phyloP scores from a whole-genome alignment of 2,797 vertebrate genomes.

The Lepidocolaptes lacrymiger region DNA sequence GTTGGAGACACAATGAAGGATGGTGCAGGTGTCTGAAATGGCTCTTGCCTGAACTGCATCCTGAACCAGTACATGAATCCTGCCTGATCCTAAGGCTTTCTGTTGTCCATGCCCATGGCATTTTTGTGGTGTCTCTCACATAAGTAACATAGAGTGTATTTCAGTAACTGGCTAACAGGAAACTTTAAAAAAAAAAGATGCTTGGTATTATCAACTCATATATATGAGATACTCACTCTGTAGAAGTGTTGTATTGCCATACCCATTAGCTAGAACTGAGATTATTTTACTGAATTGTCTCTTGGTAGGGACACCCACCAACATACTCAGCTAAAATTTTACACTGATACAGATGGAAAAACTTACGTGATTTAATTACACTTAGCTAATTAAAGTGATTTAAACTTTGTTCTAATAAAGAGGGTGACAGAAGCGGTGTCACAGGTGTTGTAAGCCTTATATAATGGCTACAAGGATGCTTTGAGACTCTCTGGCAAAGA shows the following conservation, averaged over 20 bases:
- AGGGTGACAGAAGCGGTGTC: not conserved
- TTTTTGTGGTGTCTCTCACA: not conserved
- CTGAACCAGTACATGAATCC: not conserved
- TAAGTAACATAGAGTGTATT: not conserved
- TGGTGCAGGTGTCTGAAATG: not conserved
- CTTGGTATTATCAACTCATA: not conserved
- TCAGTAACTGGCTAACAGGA: not conserved
- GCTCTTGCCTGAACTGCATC: not conserved
- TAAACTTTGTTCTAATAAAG: not conserved
- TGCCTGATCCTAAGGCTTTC: not conserved
- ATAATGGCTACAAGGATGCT: not conserved
- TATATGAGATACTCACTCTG: not conserved
- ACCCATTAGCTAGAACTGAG: not conserved
- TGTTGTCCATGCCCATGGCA: accelerated
- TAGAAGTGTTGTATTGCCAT: not conserved
- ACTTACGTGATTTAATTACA: not conserved
- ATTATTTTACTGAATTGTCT: not conserved
- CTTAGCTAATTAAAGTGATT: not conserved
- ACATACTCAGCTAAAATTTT: not conserved
- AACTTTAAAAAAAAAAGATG: not conserved
- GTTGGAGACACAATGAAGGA: not conserved
- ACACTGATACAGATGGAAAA: not conserved
- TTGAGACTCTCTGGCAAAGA: not conserved
- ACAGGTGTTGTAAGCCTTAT: not conserved
- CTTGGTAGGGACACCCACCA: not conserved